A percentile compares a stretch with the other conserved stretches of the same genome.
Conservation (phyloP, 2,797 vertebrate genomes). For the Tragopan temminckii region DNA sequence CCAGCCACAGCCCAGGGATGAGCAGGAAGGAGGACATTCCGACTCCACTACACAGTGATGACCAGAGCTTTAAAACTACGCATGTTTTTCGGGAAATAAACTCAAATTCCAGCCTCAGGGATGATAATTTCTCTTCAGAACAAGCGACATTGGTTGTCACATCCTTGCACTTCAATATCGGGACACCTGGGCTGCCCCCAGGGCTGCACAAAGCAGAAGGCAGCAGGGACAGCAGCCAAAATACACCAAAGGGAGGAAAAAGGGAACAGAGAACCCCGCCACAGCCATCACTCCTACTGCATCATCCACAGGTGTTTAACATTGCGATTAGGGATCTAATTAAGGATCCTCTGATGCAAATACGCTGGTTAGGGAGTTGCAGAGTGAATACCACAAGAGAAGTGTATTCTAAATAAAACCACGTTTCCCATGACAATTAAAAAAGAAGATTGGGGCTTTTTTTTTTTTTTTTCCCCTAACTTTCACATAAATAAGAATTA, state of each 20-base stretch:
- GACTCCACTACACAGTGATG: not conserved
- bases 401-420: not conserved
- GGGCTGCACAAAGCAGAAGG: slow-evolving; percentile 76
- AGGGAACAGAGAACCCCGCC: not conserved
- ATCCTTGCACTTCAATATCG: too few relatives aligned
- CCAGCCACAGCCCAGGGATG: not conserved
- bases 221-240: slow-evolving; percentile 86
- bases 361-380: not conserved
- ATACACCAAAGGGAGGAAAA: slow-evolving; percentile 70
- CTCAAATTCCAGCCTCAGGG: not conserved
- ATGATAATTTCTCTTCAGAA: not conserved
- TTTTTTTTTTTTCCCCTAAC: not conserved
- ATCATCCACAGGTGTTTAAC: not conserved
- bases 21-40: not conserved
- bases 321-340: not conserved
- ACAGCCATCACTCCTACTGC: not conserved
- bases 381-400: not conserved
- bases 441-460: not conserved
- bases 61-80: not conserved
- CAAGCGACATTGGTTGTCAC: not conserved
- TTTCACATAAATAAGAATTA: not conserved
- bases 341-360: not conserved
- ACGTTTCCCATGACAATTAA: not conserved
- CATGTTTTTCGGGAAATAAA: not conserved
- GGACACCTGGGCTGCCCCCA: too few relatives aligned